A percentile compares a stretch with the other conserved stretches of the same genome.
Conservation (phyloP, 2,888 invertebrate species). For the Rotaria magnacalcarata region DNA sequence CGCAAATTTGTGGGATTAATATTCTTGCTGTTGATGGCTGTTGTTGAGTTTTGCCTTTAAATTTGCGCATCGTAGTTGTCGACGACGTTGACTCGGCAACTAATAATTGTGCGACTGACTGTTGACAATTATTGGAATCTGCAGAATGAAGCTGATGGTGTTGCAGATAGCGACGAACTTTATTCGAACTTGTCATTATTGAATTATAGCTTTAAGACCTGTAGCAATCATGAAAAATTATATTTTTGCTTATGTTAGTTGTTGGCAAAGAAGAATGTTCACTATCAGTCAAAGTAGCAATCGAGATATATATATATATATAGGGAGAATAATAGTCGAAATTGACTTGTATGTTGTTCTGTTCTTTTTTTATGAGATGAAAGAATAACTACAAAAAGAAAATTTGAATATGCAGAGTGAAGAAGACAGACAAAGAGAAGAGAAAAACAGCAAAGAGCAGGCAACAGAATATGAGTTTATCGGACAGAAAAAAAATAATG, state of each 20-base stretch:
- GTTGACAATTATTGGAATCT: background rate
- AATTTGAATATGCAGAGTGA: background rate
- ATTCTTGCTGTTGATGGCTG: background rate
- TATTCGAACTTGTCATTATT: slow-evolving; percentile 26
- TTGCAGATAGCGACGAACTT: slow-evolving; percentile 14
- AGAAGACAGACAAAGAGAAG: background rate
- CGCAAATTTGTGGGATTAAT: slow-evolving; percentile 3
- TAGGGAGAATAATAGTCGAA: background rate
- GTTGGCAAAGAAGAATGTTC: background rate
- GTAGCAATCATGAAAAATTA: background rate
- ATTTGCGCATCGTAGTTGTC: background rate
- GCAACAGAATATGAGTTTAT: background rate
- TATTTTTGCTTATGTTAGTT: background rate
- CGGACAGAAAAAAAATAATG: background rate
- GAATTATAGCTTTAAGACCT: background rate
- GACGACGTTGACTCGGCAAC: background rate
- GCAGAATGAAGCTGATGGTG: background rate
- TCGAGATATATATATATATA: background rate
- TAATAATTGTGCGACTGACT: background rate
- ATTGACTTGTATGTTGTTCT: background rate
- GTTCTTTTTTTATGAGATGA: slow-evolving; percentile 7
- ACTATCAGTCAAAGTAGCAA: background rate
- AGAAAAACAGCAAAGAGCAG: background rate
- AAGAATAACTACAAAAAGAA: background rate
- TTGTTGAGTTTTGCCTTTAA: background rate